Conservation (phyloP, 2,113 vertebrate genomes). For the Cyanoderma ruficeps region DNA sequence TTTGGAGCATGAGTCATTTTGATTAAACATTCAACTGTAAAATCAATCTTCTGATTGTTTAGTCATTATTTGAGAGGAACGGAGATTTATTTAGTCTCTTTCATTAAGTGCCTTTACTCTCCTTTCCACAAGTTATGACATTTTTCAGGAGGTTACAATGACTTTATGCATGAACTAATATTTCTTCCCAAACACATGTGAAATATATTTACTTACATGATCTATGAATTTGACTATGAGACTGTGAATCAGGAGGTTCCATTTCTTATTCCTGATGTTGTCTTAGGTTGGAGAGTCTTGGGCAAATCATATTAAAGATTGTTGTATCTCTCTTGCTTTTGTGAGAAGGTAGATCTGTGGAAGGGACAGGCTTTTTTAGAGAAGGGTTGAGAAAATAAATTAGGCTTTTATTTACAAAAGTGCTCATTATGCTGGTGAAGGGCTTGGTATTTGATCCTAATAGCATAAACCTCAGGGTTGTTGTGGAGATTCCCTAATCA, state of each 20-base stretch:
- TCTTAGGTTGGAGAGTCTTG: background rate
- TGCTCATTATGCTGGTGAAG: background rate
- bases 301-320: background rate
- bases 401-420: background rate
- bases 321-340: background rate
- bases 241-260: background rate
- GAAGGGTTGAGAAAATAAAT: background rate
- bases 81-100: background rate
- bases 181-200: background rate
- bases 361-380: background rate
- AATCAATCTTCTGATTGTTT: conserved; percentile 9
- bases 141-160: background rate
- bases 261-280: background rate
- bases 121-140: background rate
- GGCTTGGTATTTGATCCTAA: background rate
- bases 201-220: background rate
- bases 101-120: background rate
- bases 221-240: background rate
- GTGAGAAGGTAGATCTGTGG: background rate
- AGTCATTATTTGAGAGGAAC: background rate
- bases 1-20: background rate
- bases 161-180: background rate
- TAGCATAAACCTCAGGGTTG: background rate
- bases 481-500: background rate
- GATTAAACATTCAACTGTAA: background rate